Evolutionary conservation across 2,888 invertebrate species (phyloP), one percentile per base, ranked within the genome.

Genomic region (Chydorus sphaericus): DNA sequence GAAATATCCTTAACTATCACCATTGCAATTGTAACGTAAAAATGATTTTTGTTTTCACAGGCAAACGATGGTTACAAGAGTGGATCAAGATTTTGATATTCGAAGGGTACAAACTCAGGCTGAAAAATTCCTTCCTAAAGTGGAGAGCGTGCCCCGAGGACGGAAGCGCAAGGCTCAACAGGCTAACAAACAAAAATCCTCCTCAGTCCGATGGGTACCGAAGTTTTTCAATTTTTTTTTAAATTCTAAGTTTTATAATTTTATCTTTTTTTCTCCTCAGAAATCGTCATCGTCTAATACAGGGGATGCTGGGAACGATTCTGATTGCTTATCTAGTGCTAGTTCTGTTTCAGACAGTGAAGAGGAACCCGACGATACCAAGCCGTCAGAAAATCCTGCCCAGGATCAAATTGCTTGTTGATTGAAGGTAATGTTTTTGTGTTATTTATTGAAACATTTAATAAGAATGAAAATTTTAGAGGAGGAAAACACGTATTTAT

Each of bases 51-150:
- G 20, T 50, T 51, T 6, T 48, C 3, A n/a, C 14, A 57, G 52
- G 14, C 54, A 54, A 44, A 37, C 49, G 20, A 14, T 54, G 16
- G 38, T 54, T 55, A 70, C 71, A 3, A 68, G 73, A 62, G 69
- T 75, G 26, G 74, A 75, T 62, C 75, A 74, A 64, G 75, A 75
- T 62, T 75, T 75, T 64, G 75, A 75, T 63, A 70, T 72, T 57
- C 65, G 73, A 33, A 66, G 75, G 56, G 73, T 75, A 1, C 64
- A 63, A 52, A 59, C 64, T 8, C 59, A 62, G 18, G 65, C 62
- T 7, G 66, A 66, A 48, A 66, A 64, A 51, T 67, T 48, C 18
- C 28, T 49, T 8, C 36, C 52, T 6, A 57, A 54, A 36, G 37
- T 31, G 11, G 29, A 33, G 29, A 39, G 29, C 16, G 20, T 37